Percentiles rank a stretch among this genome's conserved stretches.
These are phyloP conservation scores for Bugulina stolonifera DNA, from an alignment of 2,888 invertebrate genomes.

Conservation along the genomic window DNA sequence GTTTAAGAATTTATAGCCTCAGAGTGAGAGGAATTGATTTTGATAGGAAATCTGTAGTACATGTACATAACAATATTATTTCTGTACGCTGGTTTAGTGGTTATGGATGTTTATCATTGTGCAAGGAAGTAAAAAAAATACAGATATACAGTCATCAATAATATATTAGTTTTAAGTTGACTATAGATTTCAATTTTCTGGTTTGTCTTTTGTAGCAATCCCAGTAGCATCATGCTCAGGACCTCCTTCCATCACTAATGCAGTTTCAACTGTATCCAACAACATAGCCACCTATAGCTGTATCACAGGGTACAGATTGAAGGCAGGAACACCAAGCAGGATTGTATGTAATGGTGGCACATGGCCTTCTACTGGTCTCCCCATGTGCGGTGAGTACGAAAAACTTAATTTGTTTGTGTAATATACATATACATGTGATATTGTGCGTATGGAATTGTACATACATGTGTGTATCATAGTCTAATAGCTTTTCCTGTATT, in stretches of 20 bases:
- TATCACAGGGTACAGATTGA: slow-evolving; percentile 13
- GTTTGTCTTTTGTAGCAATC: slow-evolving; percentile 10
- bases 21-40: no score
- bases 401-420: no score
- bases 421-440: no score
- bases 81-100: not conserved
- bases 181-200: not conserved
- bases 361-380: not conserved
- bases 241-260: slow-evolving; percentile 6
- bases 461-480: no score
- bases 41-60: no score
- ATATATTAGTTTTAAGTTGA: not conserved
- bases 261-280: not conserved
- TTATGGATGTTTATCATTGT: not conserved
- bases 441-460: no score
- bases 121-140: not conserved
- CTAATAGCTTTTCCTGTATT: no score
- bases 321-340: slow-evolving; percentile 9
- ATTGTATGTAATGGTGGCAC: not conserved
- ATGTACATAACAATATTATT: no score
- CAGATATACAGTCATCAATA: not conserved
- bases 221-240: not conserved
- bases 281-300: slow-evolving; percentile 2
- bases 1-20: no score
- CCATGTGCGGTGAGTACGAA: slow-evolving; percentile 17